Evolutionary conservation across 2,113 vertebrate species (phyloP).

Genomic region (Callospermophilus lateralis): DNA sequence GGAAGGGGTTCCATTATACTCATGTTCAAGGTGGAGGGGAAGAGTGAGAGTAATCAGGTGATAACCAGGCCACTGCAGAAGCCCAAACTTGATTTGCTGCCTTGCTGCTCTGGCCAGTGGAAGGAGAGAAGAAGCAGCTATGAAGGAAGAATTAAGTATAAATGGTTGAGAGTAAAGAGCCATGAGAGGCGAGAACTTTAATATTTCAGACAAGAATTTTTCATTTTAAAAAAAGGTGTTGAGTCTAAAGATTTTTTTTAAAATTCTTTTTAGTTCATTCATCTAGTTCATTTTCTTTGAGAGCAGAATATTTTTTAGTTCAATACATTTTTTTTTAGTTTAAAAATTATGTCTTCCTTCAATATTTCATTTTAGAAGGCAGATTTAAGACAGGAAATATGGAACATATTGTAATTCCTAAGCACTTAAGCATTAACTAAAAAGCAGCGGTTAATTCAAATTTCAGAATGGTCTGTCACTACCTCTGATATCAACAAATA

Average conservation of each 20-base stretch:
- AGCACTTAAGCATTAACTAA: constrained; percentile 60
- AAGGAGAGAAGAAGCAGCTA: neutral
- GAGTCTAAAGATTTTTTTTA: neutral
- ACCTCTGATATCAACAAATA: constrained; percentile 50
- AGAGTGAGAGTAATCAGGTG: neutral
- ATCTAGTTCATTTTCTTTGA: constrained; percentile 76
- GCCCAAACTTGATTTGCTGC: neutral
- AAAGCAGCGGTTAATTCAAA: constrained; percentile 69
- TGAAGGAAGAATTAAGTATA: neutral
- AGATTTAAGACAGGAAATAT: constrained; percentile 59
- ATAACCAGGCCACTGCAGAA: neutral
- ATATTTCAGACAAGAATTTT: constrained; percentile 36
- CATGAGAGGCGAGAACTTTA: neutral
- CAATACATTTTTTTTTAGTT: constrained; percentile 36
- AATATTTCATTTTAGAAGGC: constrained; percentile 70
- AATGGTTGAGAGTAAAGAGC: neutral
- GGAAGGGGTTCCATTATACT: neutral
- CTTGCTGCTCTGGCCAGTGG: neutral
- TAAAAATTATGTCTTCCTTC: constrained; percentile 30
- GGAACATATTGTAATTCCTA: constrained; percentile 67
- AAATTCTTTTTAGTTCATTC: constrained; percentile 73
- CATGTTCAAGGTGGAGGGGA: neutral
- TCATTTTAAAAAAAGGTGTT: neutral
- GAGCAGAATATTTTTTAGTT: neutral
- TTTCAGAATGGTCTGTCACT: constrained; percentile 34